Evolutionary conservation across 2,888 invertebrate genomes (phyloP).

Genomic region (Liodrosophila aerea): DNA sequence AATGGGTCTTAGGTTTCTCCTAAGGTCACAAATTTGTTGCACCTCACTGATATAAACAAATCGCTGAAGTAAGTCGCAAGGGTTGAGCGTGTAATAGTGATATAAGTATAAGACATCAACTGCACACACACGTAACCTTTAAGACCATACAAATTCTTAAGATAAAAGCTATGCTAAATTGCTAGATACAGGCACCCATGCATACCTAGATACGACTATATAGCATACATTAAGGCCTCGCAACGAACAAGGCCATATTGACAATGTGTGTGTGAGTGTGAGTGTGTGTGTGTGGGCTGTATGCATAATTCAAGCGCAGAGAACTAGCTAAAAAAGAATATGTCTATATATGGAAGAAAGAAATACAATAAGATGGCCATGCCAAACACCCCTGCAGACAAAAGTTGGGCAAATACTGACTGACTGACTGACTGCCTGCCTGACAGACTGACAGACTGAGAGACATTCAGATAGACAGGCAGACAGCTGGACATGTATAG

Average conservation of each 20-base stretch:
- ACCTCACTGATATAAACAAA: too few relatives aligned
- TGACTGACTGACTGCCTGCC: slow-evolving; percentile 13
- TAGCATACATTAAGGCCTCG: too few relatives aligned
- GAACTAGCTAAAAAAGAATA: slow-evolving; percentile 18
- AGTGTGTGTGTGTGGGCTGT: too few relatives aligned
- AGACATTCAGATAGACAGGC: too few relatives aligned
- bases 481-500: background rate
- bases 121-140: slow-evolving; percentile 44
- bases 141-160: slow-evolving; percentile 64
- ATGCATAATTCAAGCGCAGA: slow-evolving; percentile 64
- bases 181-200: slow-evolving; percentile 55
- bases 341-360: too few relatives aligned
- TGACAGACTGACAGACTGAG: slow-evolving; percentile 1
- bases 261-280: slow-evolving; percentile 56
- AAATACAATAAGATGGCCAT: slow-evolving; percentile 43
- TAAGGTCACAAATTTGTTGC: too few relatives aligned
- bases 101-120: too few relatives aligned
- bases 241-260: slow-evolving; percentile 63
- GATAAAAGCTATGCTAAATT: slow-evolving; percentile 67
- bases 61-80: too few relatives aligned
- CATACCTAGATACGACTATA: slow-evolving; percentile 9
- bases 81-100: too few relatives aligned
- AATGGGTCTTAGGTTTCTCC: too few relatives aligned
- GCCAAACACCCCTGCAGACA: slow-evolving; percentile 21
- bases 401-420: slow-evolving; percentile 56